phyloP scores from a whole-genome alignment of 2,888 invertebrate genomes.

The Cantharis flavilabris region DNA sequence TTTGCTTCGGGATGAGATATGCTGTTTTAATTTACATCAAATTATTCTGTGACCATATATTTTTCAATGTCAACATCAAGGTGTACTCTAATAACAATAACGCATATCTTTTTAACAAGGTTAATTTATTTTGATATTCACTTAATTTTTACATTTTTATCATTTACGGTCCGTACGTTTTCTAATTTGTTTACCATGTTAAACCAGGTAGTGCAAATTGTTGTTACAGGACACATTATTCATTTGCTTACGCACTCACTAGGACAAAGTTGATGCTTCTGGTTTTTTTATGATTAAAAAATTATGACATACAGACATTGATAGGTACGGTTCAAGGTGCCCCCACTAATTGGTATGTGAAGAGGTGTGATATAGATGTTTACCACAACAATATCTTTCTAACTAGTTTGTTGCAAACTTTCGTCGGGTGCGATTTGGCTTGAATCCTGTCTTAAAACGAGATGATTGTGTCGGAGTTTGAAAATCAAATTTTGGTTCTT shows the following conservation, averaged over 20 bases:
- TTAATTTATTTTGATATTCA: constrained; percentile 12
- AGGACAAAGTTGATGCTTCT: background rate
- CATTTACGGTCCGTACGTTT: background rate
- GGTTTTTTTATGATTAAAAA: background rate
- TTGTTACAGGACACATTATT: background rate
- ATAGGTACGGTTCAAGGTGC: constrained; percentile 26
- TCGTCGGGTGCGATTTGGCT: background rate
- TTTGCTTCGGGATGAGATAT: constrained; percentile 3
- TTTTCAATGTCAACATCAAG: constrained; percentile 37
- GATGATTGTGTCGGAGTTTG: background rate
- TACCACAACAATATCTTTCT: constrained; percentile 15
- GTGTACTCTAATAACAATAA: constrained; percentile 24
- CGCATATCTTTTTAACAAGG: constrained; percentile 25
- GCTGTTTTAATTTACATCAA: constrained; percentile 19
- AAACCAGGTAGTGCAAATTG: background rate
- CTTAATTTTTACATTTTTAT: background rate
- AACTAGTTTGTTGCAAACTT: constrained; percentile 18
- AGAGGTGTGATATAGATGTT: constrained; percentile 29
- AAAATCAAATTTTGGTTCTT: background rate
- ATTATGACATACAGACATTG: constrained; percentile 17
- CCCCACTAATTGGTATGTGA: constrained; percentile 25
- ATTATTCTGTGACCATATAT: constrained; percentile 9
- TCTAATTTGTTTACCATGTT: background rate
- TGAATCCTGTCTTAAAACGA: background rate
- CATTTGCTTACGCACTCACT: background rate